Evolutionary conservation across 2,888 invertebrate species (phyloP).

Genomic region (Dryobotodes eremita): DNA sequence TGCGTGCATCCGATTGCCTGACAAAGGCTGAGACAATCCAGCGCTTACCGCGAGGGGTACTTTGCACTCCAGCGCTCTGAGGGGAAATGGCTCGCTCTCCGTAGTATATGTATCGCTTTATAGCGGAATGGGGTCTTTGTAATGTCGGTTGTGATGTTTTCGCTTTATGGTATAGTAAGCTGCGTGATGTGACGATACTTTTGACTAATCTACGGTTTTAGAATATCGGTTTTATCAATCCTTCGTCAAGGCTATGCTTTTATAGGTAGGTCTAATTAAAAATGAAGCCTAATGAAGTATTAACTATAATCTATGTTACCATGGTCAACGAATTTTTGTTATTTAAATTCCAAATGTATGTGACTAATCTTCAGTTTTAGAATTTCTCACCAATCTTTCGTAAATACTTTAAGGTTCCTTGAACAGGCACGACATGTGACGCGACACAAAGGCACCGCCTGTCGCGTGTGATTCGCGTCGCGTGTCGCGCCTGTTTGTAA

Average conservation of each 20-base stretch:
- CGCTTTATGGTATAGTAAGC: slow-evolving; percentile 21
- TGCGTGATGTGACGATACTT: neutral
- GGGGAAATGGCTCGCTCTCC: slow-evolving; percentile 51
- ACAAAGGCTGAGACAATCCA: slow-evolving; percentile 61
- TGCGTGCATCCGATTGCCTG: slow-evolving; percentile 47
- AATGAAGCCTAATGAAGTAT: neutral
- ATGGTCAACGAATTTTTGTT: neutral
- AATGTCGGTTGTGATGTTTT: slow-evolving; percentile 21
- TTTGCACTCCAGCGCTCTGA: slow-evolving; percentile 52
- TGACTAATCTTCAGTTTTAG: neutral
- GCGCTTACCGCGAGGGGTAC: slow-evolving; percentile 49
- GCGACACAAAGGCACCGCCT: too few relatives aligned
- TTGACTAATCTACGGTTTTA: neutral
- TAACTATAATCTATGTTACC: neutral
- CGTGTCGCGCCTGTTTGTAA: too few relatives aligned
- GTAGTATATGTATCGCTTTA: slow-evolving; percentile 31
- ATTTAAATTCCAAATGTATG: neutral
- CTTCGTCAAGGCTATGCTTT: neutral
- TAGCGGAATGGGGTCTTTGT: slow-evolving; percentile 14
- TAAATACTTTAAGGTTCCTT: too few relatives aligned
- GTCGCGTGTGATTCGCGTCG: too few relatives aligned
- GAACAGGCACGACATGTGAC: too few relatives aligned
- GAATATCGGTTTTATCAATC: neutral
- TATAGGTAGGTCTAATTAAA: neutral
- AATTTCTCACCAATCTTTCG: neutral